phyloP scores from a whole-genome alignment of 2,888 invertebrate genomes.

The Dugesia japonica region DNA sequence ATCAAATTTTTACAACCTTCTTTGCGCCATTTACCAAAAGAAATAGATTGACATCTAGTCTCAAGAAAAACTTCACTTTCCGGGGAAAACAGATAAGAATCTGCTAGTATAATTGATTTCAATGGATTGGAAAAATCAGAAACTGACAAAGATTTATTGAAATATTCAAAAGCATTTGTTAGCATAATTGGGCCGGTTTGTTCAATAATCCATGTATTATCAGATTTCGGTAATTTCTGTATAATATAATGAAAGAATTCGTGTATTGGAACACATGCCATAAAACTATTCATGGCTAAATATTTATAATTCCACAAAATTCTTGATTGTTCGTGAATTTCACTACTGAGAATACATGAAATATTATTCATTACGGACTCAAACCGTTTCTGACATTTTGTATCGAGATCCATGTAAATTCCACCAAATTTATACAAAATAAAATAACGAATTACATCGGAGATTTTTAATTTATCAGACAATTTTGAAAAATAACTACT shows the following conservation, averaged over 20 bases:
- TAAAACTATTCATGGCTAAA: conserved; percentile 1
- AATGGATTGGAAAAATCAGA: too few relatives aligned
- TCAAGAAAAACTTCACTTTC: too few relatives aligned
- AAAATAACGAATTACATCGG: not conserved
- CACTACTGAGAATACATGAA: not conserved
- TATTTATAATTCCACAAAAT: not conserved
- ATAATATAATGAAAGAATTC: not conserved
- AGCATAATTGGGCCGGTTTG: not conserved
- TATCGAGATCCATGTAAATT: not conserved
- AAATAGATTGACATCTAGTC: too few relatives aligned
- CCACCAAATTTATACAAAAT: not conserved
- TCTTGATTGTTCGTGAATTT: not conserved
- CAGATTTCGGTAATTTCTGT: not conserved
- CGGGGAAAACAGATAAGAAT: too few relatives aligned
- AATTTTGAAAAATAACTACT: not conserved
- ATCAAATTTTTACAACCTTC: too few relatives aligned
- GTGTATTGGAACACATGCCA: not conserved
- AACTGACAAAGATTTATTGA: not conserved
- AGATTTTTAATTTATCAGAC: not conserved
- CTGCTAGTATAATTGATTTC: too few relatives aligned
- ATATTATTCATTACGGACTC: not conserved
- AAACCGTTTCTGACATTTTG: not conserved
- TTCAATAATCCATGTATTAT: not conserved
- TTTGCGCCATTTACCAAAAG: too few relatives aligned
- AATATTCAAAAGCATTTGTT: not conserved